Evolutionary conservation across 1,140 invertebrate genomes (phyloP).

Genomic region (Aphidius ervi): DNA sequence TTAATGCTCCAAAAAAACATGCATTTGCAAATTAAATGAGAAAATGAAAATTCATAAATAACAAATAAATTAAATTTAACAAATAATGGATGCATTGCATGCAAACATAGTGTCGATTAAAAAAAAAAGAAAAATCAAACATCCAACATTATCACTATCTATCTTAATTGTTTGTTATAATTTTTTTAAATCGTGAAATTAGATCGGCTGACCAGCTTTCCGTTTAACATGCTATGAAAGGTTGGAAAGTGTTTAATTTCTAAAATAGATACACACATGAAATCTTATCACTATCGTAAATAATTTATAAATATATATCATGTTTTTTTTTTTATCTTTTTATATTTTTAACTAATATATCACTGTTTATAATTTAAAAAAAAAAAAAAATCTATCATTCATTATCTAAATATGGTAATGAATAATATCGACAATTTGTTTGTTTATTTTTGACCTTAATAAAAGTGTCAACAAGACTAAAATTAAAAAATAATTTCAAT

Average conservation of each 20-base stretch:
- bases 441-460: no score
- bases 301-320: neutral
- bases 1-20: constrained; percentile 20
- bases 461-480: no score
- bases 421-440: no score
- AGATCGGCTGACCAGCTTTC: constrained; percentile 10
- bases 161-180: no score
- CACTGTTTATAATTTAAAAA: neutral
- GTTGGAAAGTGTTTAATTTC: constrained; percentile 19
- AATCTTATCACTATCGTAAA: no score
- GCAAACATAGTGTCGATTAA: neutral
- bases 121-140: neutral
- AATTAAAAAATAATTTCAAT: no score
- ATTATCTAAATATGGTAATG: no score
- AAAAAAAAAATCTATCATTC: no score
- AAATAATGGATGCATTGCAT: neutral
- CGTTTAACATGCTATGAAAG: constrained; percentile 16
- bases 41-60: constrained; percentile 13
- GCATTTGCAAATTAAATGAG: constrained; percentile 14
- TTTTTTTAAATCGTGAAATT: constrained; percentile 1
- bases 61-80: neutral
- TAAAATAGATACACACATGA: no score
- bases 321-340: neutral
- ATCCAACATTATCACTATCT: neutral
- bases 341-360: neutral